Conservation (phyloP, 2,113 vertebrate genomes). For the Prolemur simus region DNA sequence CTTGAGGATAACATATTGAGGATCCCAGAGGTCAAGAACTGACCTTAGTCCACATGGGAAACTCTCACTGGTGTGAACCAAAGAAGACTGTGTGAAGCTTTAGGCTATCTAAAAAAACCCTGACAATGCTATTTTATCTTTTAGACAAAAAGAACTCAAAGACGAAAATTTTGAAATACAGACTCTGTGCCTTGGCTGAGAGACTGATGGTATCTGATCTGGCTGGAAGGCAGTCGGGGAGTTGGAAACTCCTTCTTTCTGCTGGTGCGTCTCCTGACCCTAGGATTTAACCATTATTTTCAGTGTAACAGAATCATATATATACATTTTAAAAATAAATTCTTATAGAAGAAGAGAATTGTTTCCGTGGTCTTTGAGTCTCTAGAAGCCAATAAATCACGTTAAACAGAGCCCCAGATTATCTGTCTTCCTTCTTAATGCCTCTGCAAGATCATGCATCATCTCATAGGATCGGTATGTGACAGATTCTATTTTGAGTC, state of each 20-base stretch:
- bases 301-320: constrained; percentile 40
- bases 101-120: background rate
- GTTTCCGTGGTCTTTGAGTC: constrained; percentile 56
- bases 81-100: constrained; percentile 16
- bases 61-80: constrained; percentile 48
- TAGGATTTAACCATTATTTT: constrained; percentile 63
- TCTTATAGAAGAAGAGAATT: constrained; percentile 46
- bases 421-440: constrained; percentile 65
- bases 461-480: constrained; percentile 68
- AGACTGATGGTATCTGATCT: background rate
- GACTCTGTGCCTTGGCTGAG: background rate
- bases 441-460: constrained; percentile 37
- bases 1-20: constrained; percentile 54
- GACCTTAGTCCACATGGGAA: constrained; percentile 47
- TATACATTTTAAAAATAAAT: constrained; percentile 45
- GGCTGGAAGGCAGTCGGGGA: background rate
- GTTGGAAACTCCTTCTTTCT: background rate
- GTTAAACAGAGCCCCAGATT: constrained; percentile 59
- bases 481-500: constrained; percentile 75
- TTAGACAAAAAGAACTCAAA: constrained; percentile 44
- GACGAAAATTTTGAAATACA: constrained; percentile 32
- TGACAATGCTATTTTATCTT: background rate
- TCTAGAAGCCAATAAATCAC: constrained; percentile 69
- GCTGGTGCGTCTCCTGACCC: background rate
- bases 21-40: constrained; percentile 51